phyloP scores from a whole-genome alignment of 2,888 invertebrate species.

The Erpobdella octoculata region DNA sequence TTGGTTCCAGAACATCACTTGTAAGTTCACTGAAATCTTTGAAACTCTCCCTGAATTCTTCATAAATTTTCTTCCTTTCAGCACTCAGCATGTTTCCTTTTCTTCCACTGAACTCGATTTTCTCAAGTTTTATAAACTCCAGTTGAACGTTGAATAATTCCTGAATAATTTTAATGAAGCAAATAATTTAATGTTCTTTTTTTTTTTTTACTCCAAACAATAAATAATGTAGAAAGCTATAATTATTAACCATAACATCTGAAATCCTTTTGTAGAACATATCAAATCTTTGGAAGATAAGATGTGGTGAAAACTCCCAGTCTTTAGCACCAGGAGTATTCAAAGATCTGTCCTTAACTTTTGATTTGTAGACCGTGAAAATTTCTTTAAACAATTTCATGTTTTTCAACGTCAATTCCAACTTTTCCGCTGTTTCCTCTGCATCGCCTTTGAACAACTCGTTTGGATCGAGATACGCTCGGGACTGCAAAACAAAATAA shows the following conservation, averaged over 20 bases:
- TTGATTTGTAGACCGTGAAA: conserved; percentile 49
- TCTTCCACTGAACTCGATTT: conserved; percentile 78
- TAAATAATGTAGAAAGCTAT: background rate
- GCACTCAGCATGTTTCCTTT: conserved; percentile 52
- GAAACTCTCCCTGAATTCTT: conserved; percentile 52
- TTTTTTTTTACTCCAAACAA: background rate
- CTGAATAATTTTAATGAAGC: conserved; percentile 54
- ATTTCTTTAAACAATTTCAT: conserved; percentile 46
- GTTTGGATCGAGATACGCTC: conserved; percentile 77
- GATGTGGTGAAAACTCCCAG: conserved; percentile 52
- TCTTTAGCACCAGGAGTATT: conserved; percentile 45
- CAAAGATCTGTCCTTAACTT: conserved; percentile 50
- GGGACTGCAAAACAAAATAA: conserved; percentile 60
- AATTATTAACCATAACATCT: conserved; percentile 18
- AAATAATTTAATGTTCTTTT: background rate
- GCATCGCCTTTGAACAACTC: conserved; percentile 89
- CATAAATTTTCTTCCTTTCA: conserved; percentile 49
- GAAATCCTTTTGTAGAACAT: conserved; percentile 47
- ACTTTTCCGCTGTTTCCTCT: conserved; percentile 79
- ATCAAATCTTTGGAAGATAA: conserved; percentile 52
- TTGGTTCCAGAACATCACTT: conserved; percentile 51
- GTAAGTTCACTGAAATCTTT: conserved; percentile 50
- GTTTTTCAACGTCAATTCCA: conserved; percentile 53
- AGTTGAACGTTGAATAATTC: conserved; percentile 84
- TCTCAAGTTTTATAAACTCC: conserved; percentile 87